Conservation (phyloP, 2,888 invertebrate species). For the Trissonchulus latispiculum region DNA sequence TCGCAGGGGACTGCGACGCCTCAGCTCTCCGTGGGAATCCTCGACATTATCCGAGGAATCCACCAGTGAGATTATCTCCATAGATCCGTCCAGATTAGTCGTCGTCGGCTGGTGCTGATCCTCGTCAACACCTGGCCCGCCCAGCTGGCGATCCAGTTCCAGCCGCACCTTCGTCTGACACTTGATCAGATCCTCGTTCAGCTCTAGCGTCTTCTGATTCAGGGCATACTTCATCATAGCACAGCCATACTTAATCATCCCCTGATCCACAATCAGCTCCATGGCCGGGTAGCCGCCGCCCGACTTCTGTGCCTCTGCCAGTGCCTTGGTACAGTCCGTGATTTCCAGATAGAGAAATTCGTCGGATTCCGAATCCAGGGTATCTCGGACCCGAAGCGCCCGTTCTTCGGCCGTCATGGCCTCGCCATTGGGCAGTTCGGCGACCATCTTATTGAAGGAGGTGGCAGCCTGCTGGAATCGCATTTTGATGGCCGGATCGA, state of each 20-base stretch:
- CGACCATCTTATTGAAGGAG: no score
- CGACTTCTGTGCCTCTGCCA: not conserved
- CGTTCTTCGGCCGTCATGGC: not conserved
- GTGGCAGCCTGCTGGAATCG: not conserved
- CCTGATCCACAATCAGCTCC: not conserved
- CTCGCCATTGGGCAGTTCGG: no score
- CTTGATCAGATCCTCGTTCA: not conserved
- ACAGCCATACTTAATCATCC: not conserved
- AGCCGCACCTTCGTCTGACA: not conserved
- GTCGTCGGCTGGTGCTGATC: no score
- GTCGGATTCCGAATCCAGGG: not conserved
- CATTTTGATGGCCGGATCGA: not conserved
- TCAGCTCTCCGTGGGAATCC: no score
- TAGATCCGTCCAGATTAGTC: no score
- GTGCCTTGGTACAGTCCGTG: not conserved
- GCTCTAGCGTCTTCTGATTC: not conserved
- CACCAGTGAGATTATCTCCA: no score
- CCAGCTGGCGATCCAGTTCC: no score
- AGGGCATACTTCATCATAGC: not conserved
- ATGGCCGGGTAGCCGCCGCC: no score
- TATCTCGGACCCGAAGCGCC: not conserved
- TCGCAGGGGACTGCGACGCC: no score
- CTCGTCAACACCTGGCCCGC: no score
- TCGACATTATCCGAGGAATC: no score
- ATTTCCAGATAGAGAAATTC: not conserved